A percentile compares a stretch with the other conserved stretches of the same genome.
phyloP scores from a whole-genome alignment of 2,888 invertebrate genomes.

The Ochropacha duplaris region DNA sequence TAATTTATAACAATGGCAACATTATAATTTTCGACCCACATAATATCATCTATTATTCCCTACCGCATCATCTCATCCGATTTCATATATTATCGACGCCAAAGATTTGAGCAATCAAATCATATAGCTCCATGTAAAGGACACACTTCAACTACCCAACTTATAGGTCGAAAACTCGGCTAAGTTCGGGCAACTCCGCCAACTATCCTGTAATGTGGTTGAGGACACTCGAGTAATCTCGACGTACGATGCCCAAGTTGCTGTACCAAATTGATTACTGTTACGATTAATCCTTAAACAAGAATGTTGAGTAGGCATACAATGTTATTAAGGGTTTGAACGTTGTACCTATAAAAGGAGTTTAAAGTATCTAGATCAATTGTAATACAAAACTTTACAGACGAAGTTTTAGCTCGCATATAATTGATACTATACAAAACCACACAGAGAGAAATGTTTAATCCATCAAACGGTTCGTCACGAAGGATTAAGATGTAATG shows the following conservation, averaged over 20 bases:
- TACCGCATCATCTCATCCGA: background rate
- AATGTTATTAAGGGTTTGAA: background rate
- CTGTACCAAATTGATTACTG: constrained; percentile 32
- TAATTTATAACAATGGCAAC: background rate
- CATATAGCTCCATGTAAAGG: constrained; percentile 34
- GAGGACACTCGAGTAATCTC: constrained; percentile 32
- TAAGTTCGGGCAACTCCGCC: constrained; percentile 35
- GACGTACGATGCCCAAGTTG: constrained; percentile 1
- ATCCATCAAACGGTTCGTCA: constrained; percentile 52
- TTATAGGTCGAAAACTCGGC: constrained; percentile 47
- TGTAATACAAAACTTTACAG: too few species aligned
- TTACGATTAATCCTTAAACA: constrained; percentile 28
- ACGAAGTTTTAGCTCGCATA: background rate
- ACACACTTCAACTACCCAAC: constrained; percentile 51
- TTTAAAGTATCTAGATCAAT: too few species aligned
- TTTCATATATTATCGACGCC: constrained; percentile 11
- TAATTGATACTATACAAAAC: background rate
- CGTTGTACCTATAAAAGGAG: too few species aligned
- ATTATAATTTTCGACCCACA: background rate
- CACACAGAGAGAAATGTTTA: constrained; percentile 33
- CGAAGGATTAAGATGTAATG: constrained; percentile 69
- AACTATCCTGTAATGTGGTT: constrained; percentile 55
- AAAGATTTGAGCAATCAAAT: constrained; percentile 19
- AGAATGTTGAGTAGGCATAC: background rate
- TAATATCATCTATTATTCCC: background rate